Conservation (phyloP, 2,113 vertebrate species). For the Progne subis region DNA sequence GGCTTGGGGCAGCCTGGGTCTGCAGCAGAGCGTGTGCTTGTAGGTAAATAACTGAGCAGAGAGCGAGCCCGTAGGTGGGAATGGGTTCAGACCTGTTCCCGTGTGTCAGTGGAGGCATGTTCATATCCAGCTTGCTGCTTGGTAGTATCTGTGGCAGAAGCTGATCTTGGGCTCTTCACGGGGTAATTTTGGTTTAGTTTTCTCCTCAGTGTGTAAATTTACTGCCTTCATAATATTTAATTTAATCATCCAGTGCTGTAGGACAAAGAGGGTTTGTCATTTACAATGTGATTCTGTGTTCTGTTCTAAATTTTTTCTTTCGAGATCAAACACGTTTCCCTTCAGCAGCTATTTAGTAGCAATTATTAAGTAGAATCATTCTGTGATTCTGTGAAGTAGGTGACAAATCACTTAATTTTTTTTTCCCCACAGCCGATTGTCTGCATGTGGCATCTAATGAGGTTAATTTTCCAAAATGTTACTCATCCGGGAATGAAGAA, state of each 20-base stretch:
- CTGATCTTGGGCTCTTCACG: background rate
- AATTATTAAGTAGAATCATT: too few species aligned
- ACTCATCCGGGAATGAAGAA: background rate
- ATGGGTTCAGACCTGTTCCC: conserved; percentile 35
- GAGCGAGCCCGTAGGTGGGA: background rate
- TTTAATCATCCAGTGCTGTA: background rate
- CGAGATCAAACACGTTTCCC: background rate
- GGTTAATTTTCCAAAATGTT: background rate
- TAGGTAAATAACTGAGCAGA: background rate
- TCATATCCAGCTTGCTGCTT: background rate
- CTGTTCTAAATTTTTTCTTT: background rate
- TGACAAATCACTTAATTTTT: background rate
- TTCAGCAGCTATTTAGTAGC: background rate
- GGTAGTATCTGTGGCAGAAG: background rate
- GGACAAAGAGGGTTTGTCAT: background rate
- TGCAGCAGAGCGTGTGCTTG: background rate
- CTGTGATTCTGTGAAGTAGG: background rate
- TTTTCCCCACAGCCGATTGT: background rate
- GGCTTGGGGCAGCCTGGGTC: background rate
- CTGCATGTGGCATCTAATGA: background rate
- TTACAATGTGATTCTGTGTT: background rate
- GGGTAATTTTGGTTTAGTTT: background rate
- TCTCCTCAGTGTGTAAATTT: background rate
- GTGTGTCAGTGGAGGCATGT: background rate
- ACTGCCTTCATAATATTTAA: background rate